These are phyloP conservation scores for Scomberomorus guttatus DNA, from an alignment of 2,797 vertebrate genomes.

Conservation along the genomic window DNA sequence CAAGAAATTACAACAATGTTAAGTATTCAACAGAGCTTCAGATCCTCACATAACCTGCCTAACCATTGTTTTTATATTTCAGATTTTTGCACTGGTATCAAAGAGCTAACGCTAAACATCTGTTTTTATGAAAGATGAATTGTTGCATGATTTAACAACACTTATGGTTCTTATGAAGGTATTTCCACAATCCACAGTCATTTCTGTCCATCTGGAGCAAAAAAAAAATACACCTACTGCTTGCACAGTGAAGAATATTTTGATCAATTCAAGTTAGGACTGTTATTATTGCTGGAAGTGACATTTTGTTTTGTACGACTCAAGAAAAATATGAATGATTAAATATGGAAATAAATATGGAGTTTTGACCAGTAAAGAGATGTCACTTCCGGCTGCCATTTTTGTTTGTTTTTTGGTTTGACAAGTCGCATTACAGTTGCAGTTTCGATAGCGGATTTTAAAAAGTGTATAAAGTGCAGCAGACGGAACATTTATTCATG, in stretches of 20 bases:
- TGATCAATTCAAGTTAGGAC: neutral
- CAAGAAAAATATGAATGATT: neutral
- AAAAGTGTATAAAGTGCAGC: neutral
- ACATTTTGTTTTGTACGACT: neutral
- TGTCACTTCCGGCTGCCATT: conserved; percentile 7
- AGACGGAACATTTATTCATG: neutral
- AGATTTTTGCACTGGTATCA: too few relatives aligned
- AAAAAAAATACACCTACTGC: neutral
- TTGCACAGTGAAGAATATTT: neutral
- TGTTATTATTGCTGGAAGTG: neutral
- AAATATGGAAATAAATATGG: neutral
- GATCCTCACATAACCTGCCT: too few relatives aligned
- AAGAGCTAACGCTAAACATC: too few relatives aligned
- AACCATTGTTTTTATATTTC: too few relatives aligned
- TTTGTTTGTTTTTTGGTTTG: neutral
- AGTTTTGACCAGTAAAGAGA: neutral
- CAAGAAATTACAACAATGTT: neutral
- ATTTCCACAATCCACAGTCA: neutral
- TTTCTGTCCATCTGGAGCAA: neutral
- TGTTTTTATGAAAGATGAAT: neutral
- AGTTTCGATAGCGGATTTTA: neutral
- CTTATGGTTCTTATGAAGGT: neutral
- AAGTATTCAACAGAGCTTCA: neutral
- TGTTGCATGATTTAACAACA: neutral
- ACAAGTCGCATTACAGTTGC: too few relatives aligned